phyloP scores from a whole-genome alignment of 2,113 vertebrate genomes.

The Atlantisia rogersi region DNA sequence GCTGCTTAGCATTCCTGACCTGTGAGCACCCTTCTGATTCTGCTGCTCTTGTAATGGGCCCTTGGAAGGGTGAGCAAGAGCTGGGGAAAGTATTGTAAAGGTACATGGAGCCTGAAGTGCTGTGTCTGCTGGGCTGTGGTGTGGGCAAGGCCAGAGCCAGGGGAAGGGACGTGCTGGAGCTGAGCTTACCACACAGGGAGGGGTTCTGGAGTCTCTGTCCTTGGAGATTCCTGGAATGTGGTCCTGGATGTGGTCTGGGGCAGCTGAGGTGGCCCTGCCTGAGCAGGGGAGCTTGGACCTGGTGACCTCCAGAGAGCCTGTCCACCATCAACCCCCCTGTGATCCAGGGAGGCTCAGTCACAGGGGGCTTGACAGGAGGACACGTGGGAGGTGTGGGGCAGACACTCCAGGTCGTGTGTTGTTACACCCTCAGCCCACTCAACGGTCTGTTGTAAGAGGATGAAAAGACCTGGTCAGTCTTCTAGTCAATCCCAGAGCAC shows the following conservation, averaged over 20 bases:
- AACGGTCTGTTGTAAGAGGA: not conserved
- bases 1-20: not conserved
- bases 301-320: not conserved
- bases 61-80: not conserved
- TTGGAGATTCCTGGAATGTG: too few species aligned
- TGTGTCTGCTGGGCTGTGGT: rapidly evolving
- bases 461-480: not conserved
- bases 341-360: not conserved
- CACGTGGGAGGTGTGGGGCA: too few species aligned
- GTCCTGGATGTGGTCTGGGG: not conserved
- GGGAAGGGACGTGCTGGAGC: not conserved
- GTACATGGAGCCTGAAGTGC: not conserved
- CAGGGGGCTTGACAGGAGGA: too few species aligned
- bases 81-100: too few species aligned
- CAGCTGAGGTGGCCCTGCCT: not conserved
- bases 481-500: too few species aligned
- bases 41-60: not conserved
- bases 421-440: too few species aligned
- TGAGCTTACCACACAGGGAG: not conserved
- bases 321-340: too few species aligned
- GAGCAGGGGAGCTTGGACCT: not conserved
- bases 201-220: not conserved
- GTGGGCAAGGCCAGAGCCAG: not conserved
- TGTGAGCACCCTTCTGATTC: rapidly evolving
- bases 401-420: too few species aligned